Conservation (phyloP, 2,797 vertebrate species). For the Sebastes steindachneri region DNA sequence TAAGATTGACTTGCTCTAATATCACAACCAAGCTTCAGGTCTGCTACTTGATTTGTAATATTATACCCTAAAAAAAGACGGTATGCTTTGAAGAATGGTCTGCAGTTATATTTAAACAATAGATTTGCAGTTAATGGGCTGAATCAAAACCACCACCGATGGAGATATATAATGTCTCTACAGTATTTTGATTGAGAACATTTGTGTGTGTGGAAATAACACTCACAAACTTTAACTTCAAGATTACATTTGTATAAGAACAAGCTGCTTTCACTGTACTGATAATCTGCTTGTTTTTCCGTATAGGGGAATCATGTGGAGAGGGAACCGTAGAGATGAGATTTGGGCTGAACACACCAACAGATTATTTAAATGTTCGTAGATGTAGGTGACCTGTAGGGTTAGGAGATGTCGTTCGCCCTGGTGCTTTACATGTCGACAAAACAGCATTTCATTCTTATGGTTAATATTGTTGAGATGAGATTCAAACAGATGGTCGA, state of each 20-base stretch:
- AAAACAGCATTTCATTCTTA: conserved; percentile 51
- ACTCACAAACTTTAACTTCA: not conserved
- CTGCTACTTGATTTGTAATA: not conserved
- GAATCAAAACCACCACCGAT: not conserved
- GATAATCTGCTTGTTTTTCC: not conserved
- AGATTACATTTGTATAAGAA: not conserved
- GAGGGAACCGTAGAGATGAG: not conserved
- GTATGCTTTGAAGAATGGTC: not conserved
- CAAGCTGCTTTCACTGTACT: not conserved
- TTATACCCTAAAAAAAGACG: not conserved
- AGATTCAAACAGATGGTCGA: conserved; percentile 28
- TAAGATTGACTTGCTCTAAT: not conserved
- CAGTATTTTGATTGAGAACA: not conserved
- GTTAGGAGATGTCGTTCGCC: not conserved
- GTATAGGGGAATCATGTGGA: not conserved
- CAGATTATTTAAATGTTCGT: conserved; percentile 23
- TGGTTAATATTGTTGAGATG: conserved; percentile 3
- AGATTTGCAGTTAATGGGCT: not conserved
- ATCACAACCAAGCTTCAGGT: not conserved
- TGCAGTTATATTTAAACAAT: not conserved
- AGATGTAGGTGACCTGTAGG: conserved; percentile 14
- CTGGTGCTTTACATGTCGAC: conserved; percentile 28
- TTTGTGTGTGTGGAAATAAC: not conserved
- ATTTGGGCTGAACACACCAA: conserved; percentile 19
- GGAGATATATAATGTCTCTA: not conserved